Base-by-base conservation (phyloP, 2,888 invertebrate genomes). In the Cheilosia vulpina region DNA sequence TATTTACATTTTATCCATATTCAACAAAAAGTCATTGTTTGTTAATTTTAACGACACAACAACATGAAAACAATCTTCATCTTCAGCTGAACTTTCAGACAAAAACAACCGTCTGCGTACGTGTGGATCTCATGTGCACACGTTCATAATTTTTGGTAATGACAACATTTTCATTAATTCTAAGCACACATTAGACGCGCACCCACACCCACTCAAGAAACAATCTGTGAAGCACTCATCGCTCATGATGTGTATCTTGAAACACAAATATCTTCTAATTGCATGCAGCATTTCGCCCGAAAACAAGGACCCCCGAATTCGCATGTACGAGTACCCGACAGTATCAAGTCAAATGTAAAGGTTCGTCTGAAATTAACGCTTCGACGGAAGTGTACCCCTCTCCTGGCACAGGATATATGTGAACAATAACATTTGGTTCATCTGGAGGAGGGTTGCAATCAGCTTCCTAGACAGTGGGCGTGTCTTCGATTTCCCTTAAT, bases 161-260 rank as follows among this genome's bases (percentile, higher is more conserved):
- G 79, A 83, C 73, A 73, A 78, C 78, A 73, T 78, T 52, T 78
- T 79, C 57, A 83, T 83, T 79, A 79, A 73, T 83, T 78, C 57
- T 50, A 79, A 83, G 73, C 63, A 73, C 73, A 83, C 63, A 65
- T 78, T 73, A 58, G 47, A 41, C 24, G 47, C 34, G 52, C 52
- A 41, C 82, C 17, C 52, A 60, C 13, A 7, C 50, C 50, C 38
- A 3, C 4, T 43, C 27, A 15, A 24, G 58, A 45, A 41, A 68
- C 76, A 77, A 77, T 68, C 68, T 77, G 68, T 53, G 45, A 53
- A 62, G 21, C 21, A 53, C 41, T 68, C 52, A 72, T 60, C 62
- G 41, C 62, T 19, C 24, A 45, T 47, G 45, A 50, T 69, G 62
- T 72, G 62, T 72, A 38, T 62, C 62, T 50, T 77, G 24, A 27